Percentiles rank a stretch among this genome's conserved stretches.
Evolutionary conservation across 2,888 invertebrate genomes (phyloP).

Genomic region (Cremastinae sp.): DNA sequence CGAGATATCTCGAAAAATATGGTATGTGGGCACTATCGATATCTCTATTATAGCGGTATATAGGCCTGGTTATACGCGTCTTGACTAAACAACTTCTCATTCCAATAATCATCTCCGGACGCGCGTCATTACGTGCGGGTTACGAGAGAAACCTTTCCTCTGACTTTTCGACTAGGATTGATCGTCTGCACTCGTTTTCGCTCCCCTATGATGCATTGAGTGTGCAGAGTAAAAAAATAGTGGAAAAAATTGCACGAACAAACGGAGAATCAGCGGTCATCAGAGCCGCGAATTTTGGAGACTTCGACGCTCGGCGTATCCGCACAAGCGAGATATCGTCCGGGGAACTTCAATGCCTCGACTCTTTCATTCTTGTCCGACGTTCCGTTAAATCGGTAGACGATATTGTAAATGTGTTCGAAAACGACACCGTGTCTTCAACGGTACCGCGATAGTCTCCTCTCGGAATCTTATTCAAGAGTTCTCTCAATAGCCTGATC

Average conservation of each 20-base stretch:
- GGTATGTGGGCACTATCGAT: constrained; percentile 56
- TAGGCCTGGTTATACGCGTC: constrained; percentile 40
- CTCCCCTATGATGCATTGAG: too few relatives aligned
- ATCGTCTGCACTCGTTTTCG: background rate
- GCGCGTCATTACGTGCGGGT: constrained; percentile 49
- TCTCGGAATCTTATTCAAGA: background rate
- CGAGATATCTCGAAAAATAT: constrained; percentile 37
- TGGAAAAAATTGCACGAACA: background rate
- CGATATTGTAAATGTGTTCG: constrained; percentile 47
- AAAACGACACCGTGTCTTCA: constrained; percentile 52
- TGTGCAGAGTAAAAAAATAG: background rate
- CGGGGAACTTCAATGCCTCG: constrained; percentile 33
- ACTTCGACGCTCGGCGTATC: constrained; percentile 40
- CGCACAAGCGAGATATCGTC: constrained; percentile 21
- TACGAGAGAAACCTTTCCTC: constrained; percentile 42
- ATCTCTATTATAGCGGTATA: constrained; percentile 50
- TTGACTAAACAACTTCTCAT: constrained; percentile 25
- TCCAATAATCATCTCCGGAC: constrained; percentile 9
- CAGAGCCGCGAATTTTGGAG: constrained; percentile 15
- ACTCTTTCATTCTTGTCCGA: constrained; percentile 12
- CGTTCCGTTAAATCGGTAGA: constrained; percentile 64
- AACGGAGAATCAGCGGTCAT: background rate
- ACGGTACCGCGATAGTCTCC: constrained; percentile 26
- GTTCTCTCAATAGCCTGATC: constrained; percentile 2
- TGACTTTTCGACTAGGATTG: constrained; percentile 28